Evolutionary conservation across 1,140 invertebrate species (phyloP).

Genomic region (Paraescarpia echinospica): DNA sequence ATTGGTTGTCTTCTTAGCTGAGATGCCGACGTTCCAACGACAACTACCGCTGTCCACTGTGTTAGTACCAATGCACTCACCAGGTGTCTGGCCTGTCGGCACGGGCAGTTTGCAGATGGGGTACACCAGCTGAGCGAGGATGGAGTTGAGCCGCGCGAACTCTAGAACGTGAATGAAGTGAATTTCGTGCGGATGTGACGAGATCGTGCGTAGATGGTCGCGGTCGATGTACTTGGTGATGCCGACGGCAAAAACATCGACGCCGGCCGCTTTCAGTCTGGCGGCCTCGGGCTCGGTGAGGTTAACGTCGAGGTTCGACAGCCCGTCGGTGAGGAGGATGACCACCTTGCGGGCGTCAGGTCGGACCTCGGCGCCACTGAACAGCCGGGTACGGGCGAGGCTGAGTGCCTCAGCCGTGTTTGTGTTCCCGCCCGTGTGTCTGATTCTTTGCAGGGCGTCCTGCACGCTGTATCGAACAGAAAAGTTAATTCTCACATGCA

Average conservation of each 20-base stretch:
- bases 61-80: background rate
- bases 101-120: background rate
- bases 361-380: constrained; percentile 15
- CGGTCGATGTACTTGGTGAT: background rate
- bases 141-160: background rate
- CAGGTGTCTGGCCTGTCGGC: background rate
- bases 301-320: constrained; percentile 20
- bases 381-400: constrained; percentile 7
- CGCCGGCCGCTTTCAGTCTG: background rate
- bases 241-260: background rate
- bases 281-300: constrained; percentile 23
- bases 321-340: constrained; percentile 14
- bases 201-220: background rate
- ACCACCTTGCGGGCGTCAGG: constrained; percentile 16
- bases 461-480: background rate
- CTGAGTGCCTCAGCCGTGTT: constrained; percentile 23
- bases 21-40: background rate
- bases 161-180: background rate
- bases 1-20: background rate
- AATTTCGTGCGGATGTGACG: background rate
- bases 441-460: background rate
- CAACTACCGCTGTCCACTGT: background rate
- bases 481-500: background rate
- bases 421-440: constrained; percentile 21
- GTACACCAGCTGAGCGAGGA: background rate